Conservation (phyloP, 2,888 invertebrate species). For the Bugula neritina region DNA sequence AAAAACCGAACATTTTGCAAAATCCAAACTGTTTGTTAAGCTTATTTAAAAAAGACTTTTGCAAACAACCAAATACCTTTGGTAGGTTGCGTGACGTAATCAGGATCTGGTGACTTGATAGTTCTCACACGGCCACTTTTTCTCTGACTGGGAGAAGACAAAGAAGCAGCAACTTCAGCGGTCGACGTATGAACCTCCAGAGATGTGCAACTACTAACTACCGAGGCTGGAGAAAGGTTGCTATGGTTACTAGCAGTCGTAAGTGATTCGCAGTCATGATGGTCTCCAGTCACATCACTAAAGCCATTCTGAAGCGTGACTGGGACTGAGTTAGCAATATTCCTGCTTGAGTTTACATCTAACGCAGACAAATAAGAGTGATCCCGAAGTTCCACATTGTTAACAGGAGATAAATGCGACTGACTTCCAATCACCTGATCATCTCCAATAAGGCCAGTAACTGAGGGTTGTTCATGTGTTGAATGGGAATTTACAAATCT, state of each 20-base stretch:
- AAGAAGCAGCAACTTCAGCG: background rate
- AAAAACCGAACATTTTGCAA: no score
- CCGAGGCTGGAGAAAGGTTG: background rate
- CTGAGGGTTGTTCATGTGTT: background rate
- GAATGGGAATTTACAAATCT: background rate
- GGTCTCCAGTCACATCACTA: background rate
- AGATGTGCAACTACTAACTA: background rate
- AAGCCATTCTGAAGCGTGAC: background rate
- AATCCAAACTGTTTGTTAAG: no score
- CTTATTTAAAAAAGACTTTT: no score
- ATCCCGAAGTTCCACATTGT: background rate
- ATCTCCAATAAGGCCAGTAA: background rate
- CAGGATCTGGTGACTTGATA: slow-evolving; percentile 7
- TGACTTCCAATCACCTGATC: no score
- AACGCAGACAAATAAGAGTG: background rate
- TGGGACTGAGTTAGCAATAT: background rate
- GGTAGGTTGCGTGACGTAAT: slow-evolving; percentile 3
- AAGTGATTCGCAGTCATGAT: background rate
- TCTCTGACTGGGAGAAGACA: background rate
- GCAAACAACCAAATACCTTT: slow-evolving; percentile 1
- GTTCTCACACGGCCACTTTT: slow-evolving; percentile 22
- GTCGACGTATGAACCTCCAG: background rate
- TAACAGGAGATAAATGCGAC: background rate
- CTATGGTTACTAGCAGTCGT: background rate
- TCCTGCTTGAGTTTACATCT: background rate